Base-by-base conservation (phyloP, 2,797 vertebrate genomes). In the Lutjanus campechanus region DNA sequence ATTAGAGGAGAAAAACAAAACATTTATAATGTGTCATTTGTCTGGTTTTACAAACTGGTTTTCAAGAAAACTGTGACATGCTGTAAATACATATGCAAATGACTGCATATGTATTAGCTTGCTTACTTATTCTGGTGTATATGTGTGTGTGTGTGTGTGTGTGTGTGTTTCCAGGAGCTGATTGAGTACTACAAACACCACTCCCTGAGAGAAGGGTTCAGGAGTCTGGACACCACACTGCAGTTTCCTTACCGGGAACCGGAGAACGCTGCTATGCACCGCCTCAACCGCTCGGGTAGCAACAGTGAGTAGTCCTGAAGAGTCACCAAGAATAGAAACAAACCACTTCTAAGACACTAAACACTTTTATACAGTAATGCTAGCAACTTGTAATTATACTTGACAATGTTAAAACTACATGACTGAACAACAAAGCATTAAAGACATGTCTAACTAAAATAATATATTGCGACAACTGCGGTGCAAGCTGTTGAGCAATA, bases 181-280 rank as follows among this genome's bases (percentile, higher is more conserved):
- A 95, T 99, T 12, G 98, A 99, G 76, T 99, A 99, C 90, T 99
- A 99, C 89, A 98, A 98, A 72, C 97, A 97, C 81, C 97, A 99
- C 82, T 99, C 98, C 66, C 95, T 99, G 55, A 97, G 97, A 88
- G 98, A 99, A 95, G 98, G 98, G 0, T 99, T 99, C 82, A 91
- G 97, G 91, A 98, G 97, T 90, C 93, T 99, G 91, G 98, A 99
- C 91, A 99, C 98, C 7, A 98, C 97, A 8, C 95, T 99, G 68
- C 97, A 97, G 74, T 97, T 97, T 86, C 97, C 98, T 0, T 99
- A 97, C 92, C 97, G 96, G 84, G 97, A 97, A 73, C 89, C 95
- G 0, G 98, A 99, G 85, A 98, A 97, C 22, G 89, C 95, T 11
- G 68, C 88, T 0, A 86, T 95, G 86, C 96, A 95, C 71, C 95